These are phyloP conservation scores for Montipora efflorescens DNA, from an alignment of 64 coral and sea anemone species.

Conservation along the genomic window DNA sequence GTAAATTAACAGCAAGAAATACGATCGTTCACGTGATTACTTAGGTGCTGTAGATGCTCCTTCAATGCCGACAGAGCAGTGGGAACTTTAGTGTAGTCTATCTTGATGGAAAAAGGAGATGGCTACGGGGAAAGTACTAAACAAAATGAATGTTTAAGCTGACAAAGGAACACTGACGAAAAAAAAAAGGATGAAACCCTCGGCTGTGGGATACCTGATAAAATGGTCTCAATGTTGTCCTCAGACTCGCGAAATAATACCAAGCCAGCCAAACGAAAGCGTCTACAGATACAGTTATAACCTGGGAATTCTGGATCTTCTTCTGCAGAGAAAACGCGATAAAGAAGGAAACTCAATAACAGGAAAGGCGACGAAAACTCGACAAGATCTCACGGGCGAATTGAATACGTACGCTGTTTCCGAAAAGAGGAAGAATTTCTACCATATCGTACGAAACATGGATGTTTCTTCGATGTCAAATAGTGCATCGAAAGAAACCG, in stretches of 20 bases:
- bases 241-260: background rate
- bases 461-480: background rate
- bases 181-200: background rate
- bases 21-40: too few relatives aligned
- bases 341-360: too few relatives aligned
- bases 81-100: too few relatives aligned
- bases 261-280: background rate
- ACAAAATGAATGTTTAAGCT: too few relatives aligned
- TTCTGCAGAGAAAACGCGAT: background rate
- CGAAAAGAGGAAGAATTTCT: background rate
- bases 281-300: constrained; percentile 39
- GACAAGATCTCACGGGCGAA: background rate
- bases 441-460: background rate
- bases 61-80: too few relatives aligned
- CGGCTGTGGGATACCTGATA: background rate
- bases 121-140: background rate
- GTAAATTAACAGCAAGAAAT: too few relatives aligned
- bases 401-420: too few relatives aligned
- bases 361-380: background rate
- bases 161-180: too few relatives aligned
- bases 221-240: background rate
- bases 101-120: too few relatives aligned
- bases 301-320: constrained; percentile 24
- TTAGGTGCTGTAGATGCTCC: too few relatives aligned
- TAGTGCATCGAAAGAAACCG: background rate